Base-by-base conservation (phyloP, 2,888 invertebrate species). In the Dryococelus australis region DNA sequence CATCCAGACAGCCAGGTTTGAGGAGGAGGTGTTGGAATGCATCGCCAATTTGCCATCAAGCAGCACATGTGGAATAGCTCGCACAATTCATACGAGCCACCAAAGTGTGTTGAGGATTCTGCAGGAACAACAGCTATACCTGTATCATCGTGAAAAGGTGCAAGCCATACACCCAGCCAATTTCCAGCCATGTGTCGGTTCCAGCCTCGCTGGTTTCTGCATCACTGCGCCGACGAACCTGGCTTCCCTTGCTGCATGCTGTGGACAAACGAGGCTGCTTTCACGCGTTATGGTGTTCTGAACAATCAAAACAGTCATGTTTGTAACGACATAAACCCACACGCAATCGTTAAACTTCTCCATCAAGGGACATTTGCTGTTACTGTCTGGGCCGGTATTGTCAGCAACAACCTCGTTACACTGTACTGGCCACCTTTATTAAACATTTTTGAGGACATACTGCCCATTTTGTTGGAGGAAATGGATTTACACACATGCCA, bases 201-300 rank as follows among this genome's bases (percentile, higher is more conserved):
- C n/a, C 28, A 3, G n/a, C n/a, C 80, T 80, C 80, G 80, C 80
- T n/a, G 80, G n/a, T 80, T 80, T 80, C 28, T 80, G 80, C 80
- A 80, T 80, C 80, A 80, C 24, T 80, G 80, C 13, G 28, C 80
- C 8, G 26, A 80, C 8, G 4, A 80, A 28, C 80, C 80, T 80
- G 8, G 27, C 10, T 79, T 79, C 20, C n/a, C 79, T 47, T 47
- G 47, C 47, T 13, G 8, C 47, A 47, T 47, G 2, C 16, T 47
- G 47, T 47, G 47, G 47, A 47, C 47, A 10, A 8, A 47, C 47
- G 47, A 47, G 47, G 47, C 47, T 47, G 10, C 47, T 47, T 47
- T 47, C 16, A 47, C 47, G 4, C 8, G 8, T 47, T 3, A 47
- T 1, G 8, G 47, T 8, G 16, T 47, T 47, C 47, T 13, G 5